Conservation (phyloP, 1,140 invertebrate species). For the Drosophila kanapiae region DNA sequence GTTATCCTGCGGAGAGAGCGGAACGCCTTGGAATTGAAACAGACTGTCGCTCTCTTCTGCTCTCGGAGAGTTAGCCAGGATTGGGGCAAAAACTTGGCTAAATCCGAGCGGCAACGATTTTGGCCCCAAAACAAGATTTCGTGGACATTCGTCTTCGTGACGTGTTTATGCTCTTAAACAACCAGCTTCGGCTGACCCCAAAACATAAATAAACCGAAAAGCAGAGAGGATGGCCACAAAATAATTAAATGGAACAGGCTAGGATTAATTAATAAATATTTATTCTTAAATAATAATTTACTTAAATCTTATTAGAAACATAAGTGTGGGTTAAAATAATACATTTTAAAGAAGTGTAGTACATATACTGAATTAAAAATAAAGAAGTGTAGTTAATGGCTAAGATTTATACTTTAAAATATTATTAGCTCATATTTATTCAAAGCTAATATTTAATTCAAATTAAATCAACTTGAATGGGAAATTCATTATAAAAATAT, state of each 20-base stretch:
- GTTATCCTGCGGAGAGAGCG: constrained; percentile 34
- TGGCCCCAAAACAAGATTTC: constrained; percentile 38
- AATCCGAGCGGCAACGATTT: constrained; percentile 25
- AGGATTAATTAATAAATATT: constrained; percentile 1
- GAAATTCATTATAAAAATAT: no score
- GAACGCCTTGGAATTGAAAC: constrained; percentile 56
- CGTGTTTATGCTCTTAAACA: constrained; percentile 42
- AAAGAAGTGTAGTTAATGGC: no score
- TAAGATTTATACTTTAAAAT: neutral
- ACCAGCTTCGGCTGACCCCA: constrained; percentile 37
- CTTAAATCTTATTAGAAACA: neutral
- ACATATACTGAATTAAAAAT: no score
- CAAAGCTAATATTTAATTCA: no score
- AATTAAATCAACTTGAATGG: no score
- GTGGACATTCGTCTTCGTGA: constrained; percentile 20
- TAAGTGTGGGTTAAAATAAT: neutral
- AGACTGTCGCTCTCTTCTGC: neutral
- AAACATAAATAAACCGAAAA: constrained; percentile 34
- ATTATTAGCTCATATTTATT: neutral
- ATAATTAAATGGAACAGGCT: neutral
- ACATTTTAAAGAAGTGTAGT: no score
- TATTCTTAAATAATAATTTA: neutral
- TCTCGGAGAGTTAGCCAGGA: constrained; percentile 39
- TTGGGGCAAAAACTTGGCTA: constrained; percentile 39
- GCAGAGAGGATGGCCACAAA: neutral